phyloP scores from a whole-genome alignment of 2,888 invertebrate genomes.

The Julus scandinavius region DNA sequence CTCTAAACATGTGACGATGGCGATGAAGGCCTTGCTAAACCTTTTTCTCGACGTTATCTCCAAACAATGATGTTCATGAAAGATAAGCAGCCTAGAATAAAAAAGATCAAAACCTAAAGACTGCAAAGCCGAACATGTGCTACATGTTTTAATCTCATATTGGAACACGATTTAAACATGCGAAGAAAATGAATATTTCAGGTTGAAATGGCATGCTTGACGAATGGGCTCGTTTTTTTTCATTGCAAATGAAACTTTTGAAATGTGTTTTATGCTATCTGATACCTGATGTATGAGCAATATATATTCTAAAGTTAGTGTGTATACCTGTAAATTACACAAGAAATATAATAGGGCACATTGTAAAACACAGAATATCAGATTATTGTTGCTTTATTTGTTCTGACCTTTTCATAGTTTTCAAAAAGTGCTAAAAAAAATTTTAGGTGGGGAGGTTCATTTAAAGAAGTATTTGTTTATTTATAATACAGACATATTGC shows the following conservation, averaged over 20 bases:
- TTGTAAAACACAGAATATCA: not conserved
- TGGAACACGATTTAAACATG: not conserved
- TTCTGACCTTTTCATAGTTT: too few relatives aligned
- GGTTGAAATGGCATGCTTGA: not conserved
- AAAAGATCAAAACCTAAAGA: not conserved
- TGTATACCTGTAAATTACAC: not conserved
- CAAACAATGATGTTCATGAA: not conserved
- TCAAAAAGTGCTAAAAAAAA: too few relatives aligned
- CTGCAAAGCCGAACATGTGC: not conserved
- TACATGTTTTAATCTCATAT: not conserved
- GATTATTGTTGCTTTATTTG: too few relatives aligned
- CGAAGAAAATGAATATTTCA: too few relatives aligned
- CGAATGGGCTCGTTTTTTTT: not conserved
- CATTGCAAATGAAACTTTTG: not conserved
- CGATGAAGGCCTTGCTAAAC: not conserved
- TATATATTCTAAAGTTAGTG: too few relatives aligned
- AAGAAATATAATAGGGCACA: not conserved
- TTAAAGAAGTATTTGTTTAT: too few relatives aligned
- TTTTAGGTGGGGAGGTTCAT: too few relatives aligned
- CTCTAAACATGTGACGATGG: not conserved
- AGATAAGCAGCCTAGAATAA: slow-evolving; percentile 1
- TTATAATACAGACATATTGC: too few relatives aligned
- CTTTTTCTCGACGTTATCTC: not conserved
- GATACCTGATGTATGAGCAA: too few relatives aligned
- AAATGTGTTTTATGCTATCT: not conserved